Conservation (phyloP, 2,113 vertebrate genomes). For the Hippocampus zosterae region DNA sequence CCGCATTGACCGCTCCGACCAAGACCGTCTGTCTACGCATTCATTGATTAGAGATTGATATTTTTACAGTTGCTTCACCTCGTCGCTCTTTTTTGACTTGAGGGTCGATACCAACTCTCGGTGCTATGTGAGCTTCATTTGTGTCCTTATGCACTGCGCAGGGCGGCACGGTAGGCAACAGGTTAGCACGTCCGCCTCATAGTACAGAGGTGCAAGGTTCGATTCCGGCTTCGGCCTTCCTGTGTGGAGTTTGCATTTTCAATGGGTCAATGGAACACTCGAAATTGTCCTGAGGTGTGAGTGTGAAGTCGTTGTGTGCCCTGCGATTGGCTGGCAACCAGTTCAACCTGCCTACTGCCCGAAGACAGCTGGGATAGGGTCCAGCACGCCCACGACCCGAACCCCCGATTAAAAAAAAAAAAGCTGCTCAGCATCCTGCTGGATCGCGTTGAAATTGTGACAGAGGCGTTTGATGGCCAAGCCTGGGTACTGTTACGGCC, state of each 20-base stretch:
- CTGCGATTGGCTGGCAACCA: too few relatives aligned
- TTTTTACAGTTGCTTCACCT: conserved; percentile 17
- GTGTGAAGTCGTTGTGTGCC: too few relatives aligned
- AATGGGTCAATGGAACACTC: too few relatives aligned
- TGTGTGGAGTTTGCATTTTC: too few relatives aligned
- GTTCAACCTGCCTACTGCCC: too few relatives aligned
- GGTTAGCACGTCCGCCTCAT: too few relatives aligned
- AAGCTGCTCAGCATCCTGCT: not conserved
- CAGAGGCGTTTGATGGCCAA: conserved; percentile 9
- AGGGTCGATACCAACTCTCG: conserved; percentile 9
- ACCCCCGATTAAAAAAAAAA: not conserved
- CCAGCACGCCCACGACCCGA: too few relatives aligned
- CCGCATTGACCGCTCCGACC: conserved; percentile 12
- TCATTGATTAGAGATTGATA: conserved; percentile 26
- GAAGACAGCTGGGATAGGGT: too few relatives aligned
- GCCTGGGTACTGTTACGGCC: conserved; percentile 40
- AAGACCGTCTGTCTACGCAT: conserved; percentile 10
- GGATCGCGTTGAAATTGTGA: conserved; percentile 9
- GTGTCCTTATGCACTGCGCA: not conserved
- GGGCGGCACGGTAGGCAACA: too few relatives aligned
- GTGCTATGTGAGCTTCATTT: not conserved
- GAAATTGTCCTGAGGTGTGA: too few relatives aligned
- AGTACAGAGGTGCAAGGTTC: too few relatives aligned
- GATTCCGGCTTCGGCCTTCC: too few relatives aligned
- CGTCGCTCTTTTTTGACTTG: not conserved